A percentile compares a stretch with the other conserved stretches of the same genome.
Evolutionary conservation across 2,113 vertebrate genomes (phyloP).

Genomic region (Oxygymnocypris stewartii): DNA sequence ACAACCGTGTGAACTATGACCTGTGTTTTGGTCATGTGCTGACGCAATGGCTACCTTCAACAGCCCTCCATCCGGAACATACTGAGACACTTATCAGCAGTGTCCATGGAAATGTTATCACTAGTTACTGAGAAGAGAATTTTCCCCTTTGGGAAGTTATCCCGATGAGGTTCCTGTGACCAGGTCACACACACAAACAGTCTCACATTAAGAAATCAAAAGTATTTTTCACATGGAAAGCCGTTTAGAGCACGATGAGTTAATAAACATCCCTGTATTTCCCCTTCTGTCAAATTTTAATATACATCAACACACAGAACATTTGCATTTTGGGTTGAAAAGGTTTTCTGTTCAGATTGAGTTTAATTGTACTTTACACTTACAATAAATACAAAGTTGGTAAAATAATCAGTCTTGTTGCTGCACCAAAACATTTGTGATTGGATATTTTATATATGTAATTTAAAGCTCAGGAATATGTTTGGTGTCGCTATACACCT

Average conservation of each 20-base stretch:
- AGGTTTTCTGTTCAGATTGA: background rate
- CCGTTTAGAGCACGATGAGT: background rate
- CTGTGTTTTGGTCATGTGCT: background rate
- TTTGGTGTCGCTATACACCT: background rate
- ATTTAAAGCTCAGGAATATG: background rate
- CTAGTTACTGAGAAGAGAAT: background rate
- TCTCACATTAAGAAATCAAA: background rate
- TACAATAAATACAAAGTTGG: slow-evolving; percentile 28
- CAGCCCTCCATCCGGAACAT: background rate
- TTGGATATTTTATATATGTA: slow-evolving; percentile 31
- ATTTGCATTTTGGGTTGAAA: background rate
- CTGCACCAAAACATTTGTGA: background rate
- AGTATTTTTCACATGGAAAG: background rate
- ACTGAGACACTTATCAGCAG: background rate
- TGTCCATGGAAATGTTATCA: slow-evolving; percentile 31
- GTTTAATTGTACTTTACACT: background rate
- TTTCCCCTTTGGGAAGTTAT: slow-evolving; percentile 36
- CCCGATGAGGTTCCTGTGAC: background rate
- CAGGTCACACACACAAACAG: background rate
- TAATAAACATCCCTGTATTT: background rate
- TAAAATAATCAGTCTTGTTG: background rate
- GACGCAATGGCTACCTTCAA: background rate
- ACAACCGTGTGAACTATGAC: background rate
- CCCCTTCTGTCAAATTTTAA: background rate
- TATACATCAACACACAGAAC: background rate